phyloP scores from a whole-genome alignment of 2,113 vertebrate genomes.

The Pitta sordida region DNA sequence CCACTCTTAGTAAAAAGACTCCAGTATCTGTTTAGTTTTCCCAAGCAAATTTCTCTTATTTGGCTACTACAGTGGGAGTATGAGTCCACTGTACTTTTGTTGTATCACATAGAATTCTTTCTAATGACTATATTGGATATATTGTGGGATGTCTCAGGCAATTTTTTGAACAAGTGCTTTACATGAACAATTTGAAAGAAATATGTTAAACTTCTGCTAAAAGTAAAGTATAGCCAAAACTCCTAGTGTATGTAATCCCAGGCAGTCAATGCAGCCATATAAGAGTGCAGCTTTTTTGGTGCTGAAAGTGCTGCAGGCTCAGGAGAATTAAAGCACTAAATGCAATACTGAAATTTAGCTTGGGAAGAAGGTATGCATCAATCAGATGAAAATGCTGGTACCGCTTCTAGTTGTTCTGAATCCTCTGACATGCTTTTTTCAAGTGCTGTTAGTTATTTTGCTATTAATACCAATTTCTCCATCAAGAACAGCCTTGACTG shows the following conservation, averaged over 20 bases:
- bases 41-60: neutral
- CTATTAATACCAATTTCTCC: neutral
- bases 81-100: neutral
- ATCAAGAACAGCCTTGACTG: neutral
- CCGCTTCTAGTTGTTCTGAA: neutral
- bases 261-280: neutral
- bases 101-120: neutral
- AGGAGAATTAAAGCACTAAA: neutral
- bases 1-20: neutral
- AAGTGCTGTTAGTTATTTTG: neutral
- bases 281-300: neutral
- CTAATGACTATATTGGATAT: neutral
- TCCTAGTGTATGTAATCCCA: neutral
- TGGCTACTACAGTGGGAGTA: neutral
- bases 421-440: neutral
- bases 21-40: neutral
- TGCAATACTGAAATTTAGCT: neutral
- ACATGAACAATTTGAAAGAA: neutral
- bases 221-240: neutral
- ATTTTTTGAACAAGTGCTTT: neutral
- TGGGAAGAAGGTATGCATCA: rapidly evolving
- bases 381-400: neutral
- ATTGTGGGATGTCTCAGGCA: neutral
- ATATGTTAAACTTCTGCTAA: neutral
- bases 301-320: neutral